Base-by-base conservation (phyloP, 2,888 invertebrate genomes). In the Eupsilia transversa region DNA sequence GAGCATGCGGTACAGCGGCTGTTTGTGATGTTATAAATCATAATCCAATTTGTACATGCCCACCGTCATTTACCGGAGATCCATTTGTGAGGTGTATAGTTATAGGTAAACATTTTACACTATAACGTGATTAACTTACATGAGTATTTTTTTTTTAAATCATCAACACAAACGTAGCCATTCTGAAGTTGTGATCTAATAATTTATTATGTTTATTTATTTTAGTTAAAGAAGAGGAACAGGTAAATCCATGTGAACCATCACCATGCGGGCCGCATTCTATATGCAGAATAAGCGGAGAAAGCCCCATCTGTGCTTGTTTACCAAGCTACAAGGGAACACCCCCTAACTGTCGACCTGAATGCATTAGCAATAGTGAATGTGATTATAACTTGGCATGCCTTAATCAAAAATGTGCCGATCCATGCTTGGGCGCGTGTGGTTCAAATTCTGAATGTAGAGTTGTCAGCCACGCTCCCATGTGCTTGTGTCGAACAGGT, bases 231-330 rank as follows among this genome's bases (percentile, higher is more conserved):
- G 86, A 88, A 64, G 93, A 92, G 80, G 85, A 88, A 83, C 93
- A 95, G 84, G 88, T 92, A 46, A 95, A 97, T 91, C 97, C 97
- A 61, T 97, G 97, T 90, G 96, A 97, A 81, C 98, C 98, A 66
- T 97, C 98, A 54, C 98, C 98, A 3, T 98, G 98, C 91, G 98
- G 98, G 41, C 97, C 98, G 0, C 97, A 98, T 90, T 97, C 98
- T 0, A 96, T 98, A 86, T 98, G 98, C 89, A 97, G 97, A 92
- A 95, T 97, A 69, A 95, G 97, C 54, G 97, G 97, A 38, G 97
- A 97, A 77, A 97, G 97, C 65, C 98, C 98, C 3, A 97, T 98
- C 2, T 98, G 98, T 89, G 97, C 98, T 43, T 98, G 98, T 89
- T 92, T 97, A 70, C 96, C 97, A 66, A 97, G 96, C 83, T 98